Conservation (phyloP, 2,113 vertebrate genomes). For the Apaloderma vittatum region DNA sequence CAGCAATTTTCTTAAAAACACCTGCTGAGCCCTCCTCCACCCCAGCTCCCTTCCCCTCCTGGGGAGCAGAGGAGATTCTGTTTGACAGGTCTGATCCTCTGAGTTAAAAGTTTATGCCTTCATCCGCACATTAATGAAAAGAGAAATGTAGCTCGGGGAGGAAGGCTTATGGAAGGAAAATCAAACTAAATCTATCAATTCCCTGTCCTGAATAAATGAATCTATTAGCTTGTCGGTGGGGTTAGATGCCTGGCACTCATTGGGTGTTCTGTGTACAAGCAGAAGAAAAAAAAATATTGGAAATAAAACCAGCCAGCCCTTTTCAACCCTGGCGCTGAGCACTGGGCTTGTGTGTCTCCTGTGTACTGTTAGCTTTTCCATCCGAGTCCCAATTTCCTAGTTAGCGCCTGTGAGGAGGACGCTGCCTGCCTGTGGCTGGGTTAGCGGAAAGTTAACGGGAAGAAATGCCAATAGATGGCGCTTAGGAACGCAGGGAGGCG, state of each 20-base stretch:
- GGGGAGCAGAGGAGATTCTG: background rate
- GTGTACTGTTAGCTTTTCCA: background rate
- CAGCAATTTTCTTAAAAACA: background rate
- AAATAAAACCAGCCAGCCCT: background rate
- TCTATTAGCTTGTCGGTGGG: background rate
- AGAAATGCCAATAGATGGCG: constrained; percentile 37
- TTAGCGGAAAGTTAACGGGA: background rate
- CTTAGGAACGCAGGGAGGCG: background rate
- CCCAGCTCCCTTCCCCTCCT: background rate
- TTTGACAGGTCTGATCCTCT: constrained; percentile 38
- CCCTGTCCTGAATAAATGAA: constrained; percentile 45
- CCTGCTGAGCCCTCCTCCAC: background rate
- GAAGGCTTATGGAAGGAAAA: constrained; percentile 36
- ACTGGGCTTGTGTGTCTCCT: background rate
- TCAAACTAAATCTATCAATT: constrained; percentile 41
- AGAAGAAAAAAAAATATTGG: background rate
- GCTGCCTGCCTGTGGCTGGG: rapidly evolving
- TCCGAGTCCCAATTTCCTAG: background rate
- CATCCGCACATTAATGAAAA: constrained; percentile 50
- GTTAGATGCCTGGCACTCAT: background rate
- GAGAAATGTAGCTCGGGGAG: constrained; percentile 19
- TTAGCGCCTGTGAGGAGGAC: rapidly evolving
- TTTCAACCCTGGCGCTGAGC: background rate
- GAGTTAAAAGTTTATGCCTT: constrained; percentile 55
- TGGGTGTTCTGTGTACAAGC: background rate